These are phyloP conservation scores for Chloroceryle inda DNA, from an alignment of 2,797 vertebrate genomes.

Conservation along the genomic window DNA sequence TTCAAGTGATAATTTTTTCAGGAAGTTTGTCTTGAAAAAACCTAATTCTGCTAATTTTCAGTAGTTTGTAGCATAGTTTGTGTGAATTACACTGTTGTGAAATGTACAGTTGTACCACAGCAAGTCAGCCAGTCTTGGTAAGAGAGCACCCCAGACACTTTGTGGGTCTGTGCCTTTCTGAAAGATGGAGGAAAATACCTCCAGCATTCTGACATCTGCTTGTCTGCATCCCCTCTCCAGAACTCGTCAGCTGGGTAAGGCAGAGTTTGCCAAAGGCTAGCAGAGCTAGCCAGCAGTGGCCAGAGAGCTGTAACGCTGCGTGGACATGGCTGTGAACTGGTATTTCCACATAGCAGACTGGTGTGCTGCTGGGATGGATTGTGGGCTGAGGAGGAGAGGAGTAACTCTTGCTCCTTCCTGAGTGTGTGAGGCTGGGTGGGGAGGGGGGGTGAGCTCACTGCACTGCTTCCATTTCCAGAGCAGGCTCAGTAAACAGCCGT, in stretches of 20 bases:
- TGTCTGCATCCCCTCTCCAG: not conserved
- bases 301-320: not conserved
- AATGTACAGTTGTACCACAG: not conserved
- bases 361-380: accelerated
- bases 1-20: not conserved
- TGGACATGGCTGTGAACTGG: not conserved
- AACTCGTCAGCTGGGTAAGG: not conserved
- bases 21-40: not conserved
- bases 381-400: not conserved
- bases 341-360: not conserved
- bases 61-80: not conserved
- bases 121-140: not conserved
- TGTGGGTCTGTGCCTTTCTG: not conserved
- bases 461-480: not conserved
- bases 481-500: not conserved
- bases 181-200: not conserved
- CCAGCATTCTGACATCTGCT: not conserved
- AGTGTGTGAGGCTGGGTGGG: accelerated
- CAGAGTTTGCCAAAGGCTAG: not conserved
- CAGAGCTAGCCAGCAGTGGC: not conserved
- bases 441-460: not conserved
- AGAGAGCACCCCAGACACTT: not conserved
- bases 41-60: not conserved
- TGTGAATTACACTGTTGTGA: not conserved
- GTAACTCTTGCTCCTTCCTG: accelerated